Conservation (phyloP, 2,113 vertebrate species). For the Corvus moneduloides region DNA sequence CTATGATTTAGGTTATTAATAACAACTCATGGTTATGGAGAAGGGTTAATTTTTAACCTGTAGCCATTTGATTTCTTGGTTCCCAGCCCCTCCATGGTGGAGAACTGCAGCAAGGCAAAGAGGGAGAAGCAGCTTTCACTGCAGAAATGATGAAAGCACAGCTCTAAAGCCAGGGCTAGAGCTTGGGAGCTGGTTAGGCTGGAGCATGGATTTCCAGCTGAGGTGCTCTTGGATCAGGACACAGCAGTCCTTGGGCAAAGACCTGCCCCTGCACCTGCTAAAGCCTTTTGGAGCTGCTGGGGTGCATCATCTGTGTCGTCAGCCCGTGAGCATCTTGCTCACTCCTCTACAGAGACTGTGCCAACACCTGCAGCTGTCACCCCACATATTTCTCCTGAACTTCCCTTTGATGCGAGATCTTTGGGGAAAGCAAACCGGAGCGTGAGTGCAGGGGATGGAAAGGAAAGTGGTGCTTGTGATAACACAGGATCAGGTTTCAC, state of each 20-base stretch:
- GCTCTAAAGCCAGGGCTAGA: neutral
- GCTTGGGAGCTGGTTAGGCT: neutral
- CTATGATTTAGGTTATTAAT: neutral
- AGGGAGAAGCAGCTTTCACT: rapidly evolving
- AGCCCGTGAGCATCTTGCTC: constrained; percentile 60
- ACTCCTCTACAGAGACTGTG: constrained; percentile 51
- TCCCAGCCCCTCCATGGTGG: neutral
- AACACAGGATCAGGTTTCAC: constrained; percentile 58
- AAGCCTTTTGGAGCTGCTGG: constrained; percentile 68
- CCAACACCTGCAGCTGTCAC: constrained; percentile 66
- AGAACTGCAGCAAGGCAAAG: neutral
- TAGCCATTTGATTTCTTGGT: neutral
- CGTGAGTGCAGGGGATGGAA: neutral
- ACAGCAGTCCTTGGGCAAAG: neutral
- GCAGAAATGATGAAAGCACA: neutral
- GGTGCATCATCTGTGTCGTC: constrained; percentile 38
- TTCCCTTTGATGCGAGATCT: neutral
- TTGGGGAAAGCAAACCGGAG: neutral
- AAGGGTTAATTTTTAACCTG: neutral
- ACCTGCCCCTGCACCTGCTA: neutral
- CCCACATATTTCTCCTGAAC: constrained; percentile 67
- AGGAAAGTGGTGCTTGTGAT: constrained; percentile 45
- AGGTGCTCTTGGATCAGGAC: neutral
- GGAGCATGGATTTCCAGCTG: neutral
- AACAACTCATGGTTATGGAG: neutral